Evolutionary conservation across 2,888 invertebrate species (phyloP).

Genomic region (Melanotus villosus): DNA sequence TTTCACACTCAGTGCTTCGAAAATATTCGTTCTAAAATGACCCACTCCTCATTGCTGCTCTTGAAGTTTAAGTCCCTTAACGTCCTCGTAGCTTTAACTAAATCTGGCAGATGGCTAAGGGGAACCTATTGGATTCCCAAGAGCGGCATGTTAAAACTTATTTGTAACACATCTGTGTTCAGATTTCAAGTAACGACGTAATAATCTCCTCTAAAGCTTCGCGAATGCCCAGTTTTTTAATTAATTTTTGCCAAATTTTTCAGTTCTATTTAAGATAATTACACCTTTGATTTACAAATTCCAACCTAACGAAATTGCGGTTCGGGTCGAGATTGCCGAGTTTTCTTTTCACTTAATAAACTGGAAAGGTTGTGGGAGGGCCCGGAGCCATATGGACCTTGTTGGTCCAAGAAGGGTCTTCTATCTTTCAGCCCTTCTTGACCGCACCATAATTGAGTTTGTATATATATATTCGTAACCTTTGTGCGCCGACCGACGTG

Average conservation of each 20-base stretch:
- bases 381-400: slow-evolving; percentile 32
- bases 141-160: slow-evolving; percentile 40
- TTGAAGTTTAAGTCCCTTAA: slow-evolving; percentile 25
- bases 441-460: slow-evolving; percentile 44
- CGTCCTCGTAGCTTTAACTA: slow-evolving; percentile 28
- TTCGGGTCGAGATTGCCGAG: slow-evolving; percentile 14
- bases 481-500: slow-evolving; percentile 34
- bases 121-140: slow-evolving; percentile 32
- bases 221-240: background rate
- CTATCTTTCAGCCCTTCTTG: slow-evolving; percentile 34
- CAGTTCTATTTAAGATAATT: too few species aligned
- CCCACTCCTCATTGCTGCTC: too few species aligned
- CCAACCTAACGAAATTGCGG: slow-evolving; percentile 26
- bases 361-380: slow-evolving; percentile 33
- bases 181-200: slow-evolving; percentile 27
- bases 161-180: slow-evolving; percentile 45
- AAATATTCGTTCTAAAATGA: background rate
- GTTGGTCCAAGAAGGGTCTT: slow-evolving; percentile 34
- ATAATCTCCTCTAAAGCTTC: slow-evolving; percentile 20
- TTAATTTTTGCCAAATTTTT: slow-evolving; percentile 1
- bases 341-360: slow-evolving; percentile 38
- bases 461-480: slow-evolving; percentile 34
- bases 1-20: too few species aligned
- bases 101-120: slow-evolving; percentile 41
- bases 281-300: slow-evolving; percentile 33